Evolutionary conservation across 2,113 vertebrate species (phyloP), one percentile per base, ranked within the genome.

Genomic region (Thinocorus orbignyianus): DNA sequence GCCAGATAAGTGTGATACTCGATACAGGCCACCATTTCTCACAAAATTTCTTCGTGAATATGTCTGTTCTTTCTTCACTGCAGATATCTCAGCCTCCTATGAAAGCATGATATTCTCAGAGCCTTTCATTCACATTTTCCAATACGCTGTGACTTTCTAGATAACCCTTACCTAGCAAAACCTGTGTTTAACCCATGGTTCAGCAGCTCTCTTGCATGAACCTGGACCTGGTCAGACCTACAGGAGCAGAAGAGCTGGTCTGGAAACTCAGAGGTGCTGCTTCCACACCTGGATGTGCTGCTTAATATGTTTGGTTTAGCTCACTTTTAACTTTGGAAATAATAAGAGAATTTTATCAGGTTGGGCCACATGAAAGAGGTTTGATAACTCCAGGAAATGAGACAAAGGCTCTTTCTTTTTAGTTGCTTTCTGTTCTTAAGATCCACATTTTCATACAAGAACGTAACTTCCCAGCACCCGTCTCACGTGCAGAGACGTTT

Each of bases 321-420:
- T 93, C 85, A 66, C 0, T 0, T 69, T 83, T 85, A 68, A 54
- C 78, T 95, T 80, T 58, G 39, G 84, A 89, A 94, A 87, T 26
- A 76, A 49, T 76, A 58, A 55, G 58, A 55, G 49, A 88, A 79
- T 88, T 77, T 85, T 88, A 85, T 85, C 78, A 80, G 33, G 54
- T 60, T 0, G 9, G 46, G 39, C 90, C 68, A 58, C 74, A 49
- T 90, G 68, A 95, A 87, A 83, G 78, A n/a, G 49, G 20, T 35
- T 92, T 70, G 78, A 71, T 94, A 94, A 69, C 73, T 89, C 81
- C 22, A 54, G 66, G 68, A 92, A 95, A 62, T 3, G 24, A 91
- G 71, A 88, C 92, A 95, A 96, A 96, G 81, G 37, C 68, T 62
- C 62, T 88, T 94, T 89, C 81, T 95, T 97, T 24, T 48, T 57